These are phyloP conservation scores for Teinopalpus imperialis DNA, from an alignment of 2,888 invertebrate genomes.

Conservation along the genomic window DNA sequence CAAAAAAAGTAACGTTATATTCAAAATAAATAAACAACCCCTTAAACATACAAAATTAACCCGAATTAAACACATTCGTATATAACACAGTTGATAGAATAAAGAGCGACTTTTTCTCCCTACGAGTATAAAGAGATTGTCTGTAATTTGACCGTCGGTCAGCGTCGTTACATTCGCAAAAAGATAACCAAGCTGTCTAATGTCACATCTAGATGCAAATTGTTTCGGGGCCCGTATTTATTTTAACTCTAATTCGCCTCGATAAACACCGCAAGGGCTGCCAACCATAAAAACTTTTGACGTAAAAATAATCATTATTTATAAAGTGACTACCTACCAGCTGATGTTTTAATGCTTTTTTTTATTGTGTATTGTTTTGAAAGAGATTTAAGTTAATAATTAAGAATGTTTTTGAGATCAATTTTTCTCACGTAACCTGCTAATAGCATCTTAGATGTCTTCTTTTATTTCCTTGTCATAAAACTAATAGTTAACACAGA, in stretches of 20 bases:
- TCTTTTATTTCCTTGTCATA: no score
- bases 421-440: no score
- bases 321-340: no score
- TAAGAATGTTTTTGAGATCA: no score
- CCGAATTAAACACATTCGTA: slow-evolving; percentile 5
- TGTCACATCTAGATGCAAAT: slow-evolving; percentile 81
- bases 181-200: slow-evolving; percentile 48
- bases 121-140: slow-evolving; percentile 25
- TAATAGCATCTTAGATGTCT: no score
- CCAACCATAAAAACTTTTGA: slow-evolving; percentile 38
- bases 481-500: no score
- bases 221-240: slow-evolving; percentile 71
- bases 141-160: slow-evolving; percentile 36
- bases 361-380: no score
- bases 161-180: slow-evolving; percentile 30
- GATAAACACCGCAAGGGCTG: slow-evolving; percentile 72
- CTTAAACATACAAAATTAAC: no score
- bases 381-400: no score
- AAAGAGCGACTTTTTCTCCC: slow-evolving; percentile 23
- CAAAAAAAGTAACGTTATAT: no score
- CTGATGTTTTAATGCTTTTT: no score
- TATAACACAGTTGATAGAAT: slow-evolving; percentile 12
- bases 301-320: slow-evolving; percentile 29
- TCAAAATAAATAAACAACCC: no score
- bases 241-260: slow-evolving; percentile 70